Evolutionary conservation across 2,888 invertebrate species (phyloP).

Genomic region (Drosophila anomalata): DNA sequence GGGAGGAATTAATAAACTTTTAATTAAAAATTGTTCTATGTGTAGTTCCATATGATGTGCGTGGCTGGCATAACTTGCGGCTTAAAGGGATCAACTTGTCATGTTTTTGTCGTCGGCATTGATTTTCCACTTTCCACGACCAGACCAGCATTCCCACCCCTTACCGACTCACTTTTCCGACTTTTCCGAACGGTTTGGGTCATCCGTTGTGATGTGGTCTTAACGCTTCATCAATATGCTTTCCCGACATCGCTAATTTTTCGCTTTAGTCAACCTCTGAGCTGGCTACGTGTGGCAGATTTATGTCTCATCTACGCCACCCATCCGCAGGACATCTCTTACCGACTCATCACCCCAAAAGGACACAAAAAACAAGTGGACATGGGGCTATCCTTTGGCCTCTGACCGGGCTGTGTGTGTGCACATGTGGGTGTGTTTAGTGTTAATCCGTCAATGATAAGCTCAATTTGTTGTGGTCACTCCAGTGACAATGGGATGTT

Average conservation of each 20-base stretch:
- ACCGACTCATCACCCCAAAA: not conserved
- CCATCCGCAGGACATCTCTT: not conserved
- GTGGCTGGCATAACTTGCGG: conserved; percentile 79
- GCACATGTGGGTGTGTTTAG: conserved; percentile 64
- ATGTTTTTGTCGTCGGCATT: conserved; percentile 74
- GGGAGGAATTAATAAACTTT: not conserved
- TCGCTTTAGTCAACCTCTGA: conserved; percentile 62
- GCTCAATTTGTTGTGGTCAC: conserved; percentile 80
- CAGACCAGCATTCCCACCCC: conserved; percentile 34
- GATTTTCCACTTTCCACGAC: conserved; percentile 65
- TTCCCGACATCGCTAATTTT: conserved; percentile 71
- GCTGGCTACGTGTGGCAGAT: conserved; percentile 67
- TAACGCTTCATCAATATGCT: conserved; percentile 75
- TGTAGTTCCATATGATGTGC: conserved; percentile 47
- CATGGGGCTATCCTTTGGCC: conserved; percentile 23
- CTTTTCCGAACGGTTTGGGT: conserved; percentile 24
- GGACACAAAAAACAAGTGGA: conserved; percentile 53
- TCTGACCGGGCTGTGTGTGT: conserved; percentile 1
- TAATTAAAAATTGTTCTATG: not conserved
- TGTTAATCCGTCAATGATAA: conserved; percentile 82
- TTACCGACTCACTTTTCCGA: conserved; percentile 3
- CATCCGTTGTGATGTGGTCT: conserved; percentile 45
- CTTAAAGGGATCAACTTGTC: conserved; percentile 82
- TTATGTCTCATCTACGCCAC: conserved; percentile 52
- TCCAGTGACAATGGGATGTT: conserved; percentile 64